Evolutionary conservation across 1,140 invertebrate genomes (phyloP), one percentile per base, ranked within the genome.

Genomic region (Amphibalanus amphitrite): DNA sequence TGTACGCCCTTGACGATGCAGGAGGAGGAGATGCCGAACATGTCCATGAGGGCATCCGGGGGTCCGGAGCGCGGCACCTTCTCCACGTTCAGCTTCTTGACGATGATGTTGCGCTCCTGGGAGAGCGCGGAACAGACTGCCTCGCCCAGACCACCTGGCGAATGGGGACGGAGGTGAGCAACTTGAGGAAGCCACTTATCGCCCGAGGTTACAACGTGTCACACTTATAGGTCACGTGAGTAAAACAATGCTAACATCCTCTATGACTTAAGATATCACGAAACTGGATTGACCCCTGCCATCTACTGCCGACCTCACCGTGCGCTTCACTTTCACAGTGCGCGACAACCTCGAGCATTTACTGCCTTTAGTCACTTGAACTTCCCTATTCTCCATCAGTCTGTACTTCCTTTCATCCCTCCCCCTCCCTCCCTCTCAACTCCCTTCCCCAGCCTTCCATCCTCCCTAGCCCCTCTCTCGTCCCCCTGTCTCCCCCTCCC

Each of bases 11-110:
- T 83, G 20, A 88, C 86, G 76, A 99, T 89, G 77, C 87, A 86
- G 69, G 84, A 86, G 0, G 92, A 86, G 76, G 88, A 91, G 77
- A 98, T 92, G 73, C 93, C 94, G 81, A 88, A 98, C 77, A 86
- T 85, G 72, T 97, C 89, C 69, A 99, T 83, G 29, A 99, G 84
- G 6, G 86, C 90, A 65, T 83, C 83, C 15, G 93, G 86, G 71
- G 92, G 89, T 8, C 96, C 97, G 71, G 95, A 98, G 69, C 95
- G 87, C 23, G 97, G 95, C 40, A 99, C 84, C 69, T 86, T 86
- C 13, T 81, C 81, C n/a, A 99, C 93, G 73, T 86, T 92, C 47
- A 99, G 78, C 77, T 89, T 89, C 75, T 90, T 90, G 6, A 98
- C 86, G n/a, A 87, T 79, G 64, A 93, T 86, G 77, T 89, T 85